Percentiles rank a stretch among this genome's conserved stretches.
Evolutionary conservation across 2,888 invertebrate genomes (phyloP).

Genomic region (Parasteatoda lunata): DNA sequence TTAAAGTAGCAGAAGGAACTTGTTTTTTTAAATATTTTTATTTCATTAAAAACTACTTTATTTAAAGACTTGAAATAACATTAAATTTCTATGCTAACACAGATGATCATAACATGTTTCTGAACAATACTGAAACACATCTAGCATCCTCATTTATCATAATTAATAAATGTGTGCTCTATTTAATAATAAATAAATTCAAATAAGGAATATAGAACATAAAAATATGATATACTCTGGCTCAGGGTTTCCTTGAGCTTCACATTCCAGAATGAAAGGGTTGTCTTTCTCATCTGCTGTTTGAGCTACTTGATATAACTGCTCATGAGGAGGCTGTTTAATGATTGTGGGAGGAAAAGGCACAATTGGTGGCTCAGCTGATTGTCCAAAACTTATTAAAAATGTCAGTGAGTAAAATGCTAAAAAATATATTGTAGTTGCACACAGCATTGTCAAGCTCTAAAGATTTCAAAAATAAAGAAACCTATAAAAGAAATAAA

Average conservation of each 20-base stretch:
- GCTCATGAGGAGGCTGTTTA: slow-evolving; percentile 93
- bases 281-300: slow-evolving; percentile 89
- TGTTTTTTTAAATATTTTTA: too few relatives aligned
- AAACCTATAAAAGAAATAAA: background rate
- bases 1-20: too few relatives aligned
- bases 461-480: background rate
- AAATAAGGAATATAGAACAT: too few relatives aligned
- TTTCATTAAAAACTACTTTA: too few relatives aligned
- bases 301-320: slow-evolving; percentile 90
- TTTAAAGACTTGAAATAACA: too few relatives aligned
- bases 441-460: background rate
- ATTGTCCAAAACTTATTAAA: background rate
- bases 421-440: background rate
- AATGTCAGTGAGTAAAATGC: background rate
- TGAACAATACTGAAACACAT: too few relatives aligned
- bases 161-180: too few relatives aligned
- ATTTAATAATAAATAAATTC: too few relatives aligned
- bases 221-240: slow-evolving; percentile 81
- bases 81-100: too few relatives aligned
- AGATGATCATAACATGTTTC: too few relatives aligned
- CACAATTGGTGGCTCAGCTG: slow-evolving; percentile 69
- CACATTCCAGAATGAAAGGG: slow-evolving; percentile 96
- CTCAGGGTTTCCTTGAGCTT: slow-evolving; percentile 95
- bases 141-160: too few relatives aligned
- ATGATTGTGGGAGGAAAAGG: slow-evolving; percentile 89